Evolutionary conservation across 2,888 invertebrate genomes (phyloP), one percentile per base, ranked within the genome.

Genomic region (Drosophila paracracens): DNA sequence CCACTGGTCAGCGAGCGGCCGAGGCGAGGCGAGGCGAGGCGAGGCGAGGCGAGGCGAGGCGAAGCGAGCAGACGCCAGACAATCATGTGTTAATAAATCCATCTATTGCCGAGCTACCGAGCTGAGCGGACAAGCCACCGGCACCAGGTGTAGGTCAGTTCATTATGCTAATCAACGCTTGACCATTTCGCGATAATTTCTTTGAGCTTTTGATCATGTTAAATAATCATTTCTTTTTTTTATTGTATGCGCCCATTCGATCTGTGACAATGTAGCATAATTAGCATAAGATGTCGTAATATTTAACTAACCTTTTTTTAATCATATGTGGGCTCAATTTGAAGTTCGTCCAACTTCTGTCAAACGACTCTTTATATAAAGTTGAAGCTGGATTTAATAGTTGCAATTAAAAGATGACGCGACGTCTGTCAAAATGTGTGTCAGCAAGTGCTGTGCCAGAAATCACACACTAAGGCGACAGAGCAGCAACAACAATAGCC

Each of bases 221-320:
- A 57, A 76, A 63, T 76, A 73, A 77, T 76, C 73, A 58, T 48
- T 79, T 59, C 73, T 74, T 62, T 75, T 21, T 13, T 38, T 1
- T 21, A 21, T 21, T 46, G 54, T 54, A 50, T 65, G 67, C 75
- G 57, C 58, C 58, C 36, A 43, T 66, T 61, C 25, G 46, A 40
- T 25, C 40, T 63, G 56, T 56, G 63, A 73, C 63, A 73, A 69
- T 31, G 50, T 50, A 11, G 27, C 64, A 48, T 70, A 18, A 88
- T 84, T 88, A 83, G 81, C 84, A 84, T 84, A 79, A 35, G 38
- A 61, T 83, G 83, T 51, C 50, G 80, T 78, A 85, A 75, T 60
- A 57, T 5, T 36, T 25, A 29, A 35, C 31, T 0, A 11, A 13
- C 16, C 52, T 4, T 43, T 48, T 38, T 36, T 38, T 16, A 11